Conservation (phyloP, 2,113 vertebrate species). For the Apaloderma vittatum region DNA sequence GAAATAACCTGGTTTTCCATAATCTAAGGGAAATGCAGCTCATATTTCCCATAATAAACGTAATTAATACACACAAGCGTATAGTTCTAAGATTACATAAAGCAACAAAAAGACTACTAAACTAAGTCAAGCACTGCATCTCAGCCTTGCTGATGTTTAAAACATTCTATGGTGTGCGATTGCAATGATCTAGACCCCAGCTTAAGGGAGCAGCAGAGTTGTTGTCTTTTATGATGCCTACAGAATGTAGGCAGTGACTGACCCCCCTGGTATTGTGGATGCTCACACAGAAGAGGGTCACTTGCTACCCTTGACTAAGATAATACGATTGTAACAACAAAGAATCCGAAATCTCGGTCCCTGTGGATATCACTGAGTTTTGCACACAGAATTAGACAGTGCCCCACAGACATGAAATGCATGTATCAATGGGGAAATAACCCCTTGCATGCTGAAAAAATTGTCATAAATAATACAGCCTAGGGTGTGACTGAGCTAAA, state of each 20-base stretch:
- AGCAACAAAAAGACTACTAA: background rate
- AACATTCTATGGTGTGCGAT: background rate
- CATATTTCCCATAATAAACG: background rate
- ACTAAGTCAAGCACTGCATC: background rate
- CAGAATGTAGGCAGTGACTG: too few species aligned
- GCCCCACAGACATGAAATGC: background rate
- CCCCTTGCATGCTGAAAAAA: accelerated
- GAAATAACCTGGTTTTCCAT: background rate
- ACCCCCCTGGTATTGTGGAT: background rate
- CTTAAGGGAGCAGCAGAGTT: background rate
- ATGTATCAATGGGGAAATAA: accelerated
- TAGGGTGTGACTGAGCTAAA: background rate
- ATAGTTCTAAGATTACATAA: background rate
- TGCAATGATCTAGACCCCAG: background rate
- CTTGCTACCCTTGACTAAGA: background rate
- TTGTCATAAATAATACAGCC: accelerated
- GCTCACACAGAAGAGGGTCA: background rate
- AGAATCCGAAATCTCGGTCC: background rate
- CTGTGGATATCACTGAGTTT: background rate
- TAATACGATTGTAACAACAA: accelerated
- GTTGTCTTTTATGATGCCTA: too few species aligned
- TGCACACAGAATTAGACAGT: accelerated
- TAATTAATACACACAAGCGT: background rate
- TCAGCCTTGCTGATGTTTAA: background rate
- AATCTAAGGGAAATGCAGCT: background rate